Conservation (phyloP, 2,797 vertebrate species). For the Pseudocheirus occidentalis region DNA sequence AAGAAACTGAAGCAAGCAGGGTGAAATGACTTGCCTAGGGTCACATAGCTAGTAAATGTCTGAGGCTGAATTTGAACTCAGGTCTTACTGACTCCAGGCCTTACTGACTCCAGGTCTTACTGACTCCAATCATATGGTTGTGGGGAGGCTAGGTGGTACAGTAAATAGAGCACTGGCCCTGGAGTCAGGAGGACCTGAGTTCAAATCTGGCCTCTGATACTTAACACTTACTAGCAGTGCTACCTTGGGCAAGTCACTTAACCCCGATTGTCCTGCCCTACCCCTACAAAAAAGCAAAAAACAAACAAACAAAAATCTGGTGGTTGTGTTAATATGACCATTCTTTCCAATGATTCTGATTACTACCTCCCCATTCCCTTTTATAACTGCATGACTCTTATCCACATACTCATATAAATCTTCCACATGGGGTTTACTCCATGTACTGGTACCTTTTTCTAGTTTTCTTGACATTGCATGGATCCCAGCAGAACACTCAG, state of each 20-base stretch:
- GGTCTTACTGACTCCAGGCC: not conserved
- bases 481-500: not conserved
- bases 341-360: not conserved
- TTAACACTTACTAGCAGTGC: no score
- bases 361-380: not conserved
- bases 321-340: not conserved
- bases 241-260: no score
- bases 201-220: no score
- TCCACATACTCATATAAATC: not conserved
- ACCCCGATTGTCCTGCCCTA: no score
- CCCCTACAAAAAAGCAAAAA: no score
- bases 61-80: not conserved
- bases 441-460: not conserved
- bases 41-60: not conserved
- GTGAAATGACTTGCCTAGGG: not conserved
- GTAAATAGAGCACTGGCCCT: no score
- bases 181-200: no score
- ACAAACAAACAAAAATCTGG: no score
- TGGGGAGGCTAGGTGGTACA: no score
- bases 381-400: not conserved
- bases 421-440: not conserved
- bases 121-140: not conserved
- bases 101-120: not conserved
- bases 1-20: not conserved
- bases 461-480: not conserved